Base-by-base conservation (phyloP, 2,888 invertebrate species). In the Papilio gigon region DNA sequence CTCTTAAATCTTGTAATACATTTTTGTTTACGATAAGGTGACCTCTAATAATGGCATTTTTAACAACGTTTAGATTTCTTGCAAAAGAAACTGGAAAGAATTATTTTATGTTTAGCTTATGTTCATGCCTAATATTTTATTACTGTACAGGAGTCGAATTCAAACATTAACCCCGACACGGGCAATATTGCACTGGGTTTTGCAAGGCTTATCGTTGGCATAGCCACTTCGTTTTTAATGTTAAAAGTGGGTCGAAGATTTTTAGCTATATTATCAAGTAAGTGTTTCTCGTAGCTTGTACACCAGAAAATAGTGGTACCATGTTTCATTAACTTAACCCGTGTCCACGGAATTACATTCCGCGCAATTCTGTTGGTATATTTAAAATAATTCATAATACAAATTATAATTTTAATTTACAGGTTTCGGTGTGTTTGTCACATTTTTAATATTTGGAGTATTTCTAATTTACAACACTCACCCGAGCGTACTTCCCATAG, bases 201-300 rank as follows among this genome's bases (percentile, higher is more conserved):
- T 0, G 80, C 83, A 6, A 78, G 87, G 71, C 60, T 86, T 2
- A 0, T 78, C 1, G 71, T 79, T 6, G 79, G 80, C 0, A 1
- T 80, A 0, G 1, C 77, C 0, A 76, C 77, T 11, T 76, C 84
- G 2, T 33, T 79, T n/a, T 70, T 87, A 1, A 74, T 86, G 27
- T 86, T 78, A 22, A 80, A 70, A 75, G 65, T 80, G 20, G 79
- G 78, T 4, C 80, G 84, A 71, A 80, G 79, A 72, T 72, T 78
- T 0, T 58, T 88, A 68, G 85, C 85, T 0, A 30, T 88, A 14
- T 40, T 71, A n/a, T 86, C 87, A 76, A 81, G 87, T 88, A 74
- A 69, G 66, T 58, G 12, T 14, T 4, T 20, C 1, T 42, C 56
- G 42, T 33, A 25, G 20, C 20, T 47, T 12, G 12, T 47, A 25